phyloP scores from a whole-genome alignment of 2,888 invertebrate species.

The Tenthredo scrophulariae region DNA sequence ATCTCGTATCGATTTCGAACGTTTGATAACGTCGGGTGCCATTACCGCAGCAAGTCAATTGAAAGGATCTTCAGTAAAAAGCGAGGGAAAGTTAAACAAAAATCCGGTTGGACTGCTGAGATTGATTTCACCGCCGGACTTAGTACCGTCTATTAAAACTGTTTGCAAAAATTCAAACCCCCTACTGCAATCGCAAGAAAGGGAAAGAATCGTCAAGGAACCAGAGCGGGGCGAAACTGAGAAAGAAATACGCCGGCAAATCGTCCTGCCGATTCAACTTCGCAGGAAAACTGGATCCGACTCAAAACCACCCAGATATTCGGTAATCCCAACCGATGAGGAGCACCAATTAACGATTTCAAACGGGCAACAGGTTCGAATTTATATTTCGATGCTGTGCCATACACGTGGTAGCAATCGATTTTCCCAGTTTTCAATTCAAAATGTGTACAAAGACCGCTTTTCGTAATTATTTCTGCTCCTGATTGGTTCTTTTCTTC shows the following conservation, averaged over 20 bases:
- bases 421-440: background rate
- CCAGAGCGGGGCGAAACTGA: background rate
- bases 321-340: constrained; percentile 57
- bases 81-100: background rate
- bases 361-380: constrained; percentile 27
- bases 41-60: constrained; percentile 8
- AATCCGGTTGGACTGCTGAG: constrained; percentile 30
- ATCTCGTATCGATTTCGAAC: constrained; percentile 3
- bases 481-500: background rate
- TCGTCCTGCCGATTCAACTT: constrained; percentile 61
- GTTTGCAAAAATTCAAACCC: background rate
- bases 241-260: constrained; percentile 55
- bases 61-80: background rate
- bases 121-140: constrained; percentile 21
- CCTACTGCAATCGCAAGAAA: background rate
- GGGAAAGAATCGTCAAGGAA: constrained; percentile 2
- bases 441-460: background rate
- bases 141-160: background rate
- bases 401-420: background rate
- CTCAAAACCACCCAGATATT: constrained; percentile 58
- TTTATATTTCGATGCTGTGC: constrained; percentile 1
- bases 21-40: constrained; percentile 4
- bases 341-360: background rate
- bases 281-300: constrained; percentile 57
- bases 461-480: background rate